Evolutionary conservation across 2,888 invertebrate species (phyloP).

Genomic region (Rhodophaea formosa): DNA sequence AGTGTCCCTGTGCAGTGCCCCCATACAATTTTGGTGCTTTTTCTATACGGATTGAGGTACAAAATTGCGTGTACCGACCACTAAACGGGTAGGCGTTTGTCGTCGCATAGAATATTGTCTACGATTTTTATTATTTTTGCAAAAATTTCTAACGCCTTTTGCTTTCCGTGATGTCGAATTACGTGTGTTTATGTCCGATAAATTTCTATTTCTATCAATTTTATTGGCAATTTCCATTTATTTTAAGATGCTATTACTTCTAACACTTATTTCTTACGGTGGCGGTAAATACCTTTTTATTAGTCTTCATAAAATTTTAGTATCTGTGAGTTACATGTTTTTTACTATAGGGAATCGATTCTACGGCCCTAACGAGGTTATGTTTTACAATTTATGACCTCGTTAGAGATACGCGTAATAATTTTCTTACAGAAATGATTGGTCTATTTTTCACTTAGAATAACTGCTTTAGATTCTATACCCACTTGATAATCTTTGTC

Average conservation of each 20-base stretch:
- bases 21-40: constrained; percentile 62
- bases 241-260: not conserved
- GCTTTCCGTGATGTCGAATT: not conserved
- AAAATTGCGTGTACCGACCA: constrained; percentile 44
- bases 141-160: not conserved
- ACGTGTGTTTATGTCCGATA: constrained; percentile 1
- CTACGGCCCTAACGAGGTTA: constrained; percentile 9
- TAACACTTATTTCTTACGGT: constrained; percentile 8
- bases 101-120: constrained; percentile 39
- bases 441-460: not conserved
- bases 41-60: constrained; percentile 49
- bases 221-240: constrained; percentile 1
- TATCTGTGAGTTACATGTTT: constrained; percentile 12
- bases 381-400: constrained; percentile 14
- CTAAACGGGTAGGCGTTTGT: constrained; percentile 42
- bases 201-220: constrained; percentile 1
- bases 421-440: not conserved
- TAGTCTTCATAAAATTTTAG: constrained; percentile 10
- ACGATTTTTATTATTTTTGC: constrained; percentile 27
- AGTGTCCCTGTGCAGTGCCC: constrained; percentile 56
- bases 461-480: not conserved
- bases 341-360: constrained; percentile 13
- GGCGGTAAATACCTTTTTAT: constrained; percentile 15
- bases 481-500: no score
- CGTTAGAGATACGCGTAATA: not conserved